Conservation (phyloP, 2,113 vertebrate genomes). For the Macquaria ambigua region DNA sequence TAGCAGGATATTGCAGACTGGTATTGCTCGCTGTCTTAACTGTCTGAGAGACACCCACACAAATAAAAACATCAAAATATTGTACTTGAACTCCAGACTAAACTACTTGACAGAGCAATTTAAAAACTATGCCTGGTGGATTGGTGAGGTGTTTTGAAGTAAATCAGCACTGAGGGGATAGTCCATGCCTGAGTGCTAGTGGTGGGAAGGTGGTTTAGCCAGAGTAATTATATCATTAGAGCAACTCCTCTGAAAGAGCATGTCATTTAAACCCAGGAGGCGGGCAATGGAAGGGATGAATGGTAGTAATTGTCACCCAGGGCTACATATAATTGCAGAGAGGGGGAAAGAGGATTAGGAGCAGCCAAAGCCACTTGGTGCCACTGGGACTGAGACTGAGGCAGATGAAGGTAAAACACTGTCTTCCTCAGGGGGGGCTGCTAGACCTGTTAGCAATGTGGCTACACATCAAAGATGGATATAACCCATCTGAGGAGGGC, state of each 20-base stretch:
- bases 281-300: conserved; percentile 68
- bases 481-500: conserved; percentile 7
- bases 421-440: conserved; percentile 34
- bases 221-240: conserved; percentile 81
- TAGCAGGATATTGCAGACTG: conserved; percentile 39
- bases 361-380: conserved; percentile 77
- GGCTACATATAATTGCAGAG: conserved; percentile 79
- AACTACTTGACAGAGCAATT: conserved; percentile 44
- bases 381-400: conserved; percentile 67
- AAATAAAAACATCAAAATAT: conserved; percentile 54
- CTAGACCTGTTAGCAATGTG: conserved; percentile 49
- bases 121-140: conserved; percentile 36
- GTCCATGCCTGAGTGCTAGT: conserved; percentile 40
- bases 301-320: conserved; percentile 82
- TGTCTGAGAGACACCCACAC: not conserved
- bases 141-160: conserved; percentile 53
- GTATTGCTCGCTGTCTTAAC: conserved; percentile 13
- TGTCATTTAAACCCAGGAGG: conserved; percentile 78
- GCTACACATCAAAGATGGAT: conserved; percentile 55
- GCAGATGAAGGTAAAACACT: conserved; percentile 61
- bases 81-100: conserved; percentile 40
- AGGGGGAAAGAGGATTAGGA: conserved; percentile 66
- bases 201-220: conserved; percentile 68
- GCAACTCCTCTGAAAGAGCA: conserved; percentile 71
- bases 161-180: conserved; percentile 53